Percentiles rank a stretch among this genome's conserved stretches.
Conservation (phyloP, 2,113 vertebrate genomes). For the Apodemus sylvaticus region DNA sequence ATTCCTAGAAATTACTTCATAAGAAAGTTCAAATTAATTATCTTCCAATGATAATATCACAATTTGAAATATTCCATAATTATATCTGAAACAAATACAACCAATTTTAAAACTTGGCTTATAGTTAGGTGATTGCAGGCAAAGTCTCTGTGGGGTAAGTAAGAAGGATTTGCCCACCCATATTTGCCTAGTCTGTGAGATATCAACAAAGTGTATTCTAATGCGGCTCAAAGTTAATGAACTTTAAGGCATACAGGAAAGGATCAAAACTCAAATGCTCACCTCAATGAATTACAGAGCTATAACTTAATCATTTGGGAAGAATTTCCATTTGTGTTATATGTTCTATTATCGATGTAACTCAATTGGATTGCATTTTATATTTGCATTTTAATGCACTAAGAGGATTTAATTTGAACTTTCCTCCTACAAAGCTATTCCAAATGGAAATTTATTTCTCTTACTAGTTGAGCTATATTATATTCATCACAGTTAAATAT, state of each 20-base stretch:
- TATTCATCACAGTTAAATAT: constrained; percentile 24
- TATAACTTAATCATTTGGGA: constrained; percentile 78
- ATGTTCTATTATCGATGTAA: constrained; percentile 53
- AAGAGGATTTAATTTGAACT: constrained; percentile 69
- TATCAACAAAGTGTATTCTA: constrained; percentile 59
- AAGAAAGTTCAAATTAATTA: constrained; percentile 5
- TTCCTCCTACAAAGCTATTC: constrained; percentile 68
- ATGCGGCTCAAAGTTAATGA: constrained; percentile 72
- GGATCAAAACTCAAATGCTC: constrained; percentile 67
- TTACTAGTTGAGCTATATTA: constrained; percentile 41
- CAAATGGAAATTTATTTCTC: constrained; percentile 62
- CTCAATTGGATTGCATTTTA: constrained; percentile 57
- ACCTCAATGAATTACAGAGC: constrained; percentile 70
- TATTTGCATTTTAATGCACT: constrained; percentile 73
- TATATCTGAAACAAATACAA: constrained; percentile 33
- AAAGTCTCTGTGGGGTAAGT: background rate
- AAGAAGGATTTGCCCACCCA: background rate
- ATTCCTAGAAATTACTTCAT: constrained; percentile 47
- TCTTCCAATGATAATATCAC: background rate
- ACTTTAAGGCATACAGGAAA: constrained; percentile 59
- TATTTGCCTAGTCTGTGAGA: background rate
- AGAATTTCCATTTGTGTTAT: constrained; percentile 65
- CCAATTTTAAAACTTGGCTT: background rate
- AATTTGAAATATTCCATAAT: background rate
- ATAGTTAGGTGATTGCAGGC: background rate